Evolutionary conservation across 2,888 invertebrate species (phyloP), one percentile per base, ranked within the genome.

Genomic region (Hirtodrosophila confusa): DNA sequence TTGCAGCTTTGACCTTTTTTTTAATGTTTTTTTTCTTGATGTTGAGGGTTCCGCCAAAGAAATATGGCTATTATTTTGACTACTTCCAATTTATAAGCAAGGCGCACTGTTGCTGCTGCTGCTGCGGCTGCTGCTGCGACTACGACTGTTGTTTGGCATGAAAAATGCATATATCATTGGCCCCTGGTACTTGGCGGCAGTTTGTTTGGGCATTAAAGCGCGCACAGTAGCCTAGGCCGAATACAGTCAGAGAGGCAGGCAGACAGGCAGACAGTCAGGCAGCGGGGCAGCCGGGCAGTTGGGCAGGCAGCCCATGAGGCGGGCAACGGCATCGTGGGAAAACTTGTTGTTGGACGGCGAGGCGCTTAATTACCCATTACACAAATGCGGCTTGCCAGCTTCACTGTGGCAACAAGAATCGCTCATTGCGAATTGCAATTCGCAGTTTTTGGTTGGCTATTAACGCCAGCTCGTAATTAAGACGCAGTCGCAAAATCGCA

Each of bases 91-190:
- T 84, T 84, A 88, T 88, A 86, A 82, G 84, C 82, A 61, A 69
- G 55, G 69, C 58, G 68, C 70, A 77, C 67, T 67, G 64, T 31
- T 33, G 35, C 10, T 45, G 47, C 17, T 43, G 44, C 9, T 55
- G 60, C 10, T 45, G 47, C 17, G 39, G 44, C 9, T 55, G 60
- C 11, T 55, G 58, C 17, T 12, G 50, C 31, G 27, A 41, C 45
- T 45, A 39, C 62, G 35, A 56, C 50, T 69, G 66, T 51, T 63
- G 57, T 61, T 72, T 65, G 69, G 79, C 68, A 75, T 84, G 78
- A 84, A 88, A 88, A 84, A 84, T 88, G 78, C 84, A 88, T 84
- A 84, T 88, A 83, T 82, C 82, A 88, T 83, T 82, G 82, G 86
- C 82, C 76, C 73, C 61, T 88, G 86, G 60, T 82, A 79, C 82